A percentile compares a stretch with the other conserved stretches of the same genome.
Evolutionary conservation across 2,113 vertebrate species (phyloP).

Genomic region (Sinocyclocheilus anshuiensis): DNA sequence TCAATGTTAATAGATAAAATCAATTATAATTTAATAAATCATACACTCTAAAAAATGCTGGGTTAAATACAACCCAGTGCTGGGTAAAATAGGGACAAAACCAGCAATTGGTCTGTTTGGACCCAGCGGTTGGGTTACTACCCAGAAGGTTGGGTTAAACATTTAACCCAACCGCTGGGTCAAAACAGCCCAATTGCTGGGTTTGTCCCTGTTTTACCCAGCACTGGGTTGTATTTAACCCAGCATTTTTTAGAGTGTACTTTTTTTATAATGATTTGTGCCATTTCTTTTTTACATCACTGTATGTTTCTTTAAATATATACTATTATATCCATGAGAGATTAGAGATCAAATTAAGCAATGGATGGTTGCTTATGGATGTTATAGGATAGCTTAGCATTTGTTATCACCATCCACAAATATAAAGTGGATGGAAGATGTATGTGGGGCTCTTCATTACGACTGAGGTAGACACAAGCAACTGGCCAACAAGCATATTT

Average conservation of each 20-base stretch:
- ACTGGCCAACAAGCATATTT: constrained; percentile 73
- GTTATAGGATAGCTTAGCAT: neutral
- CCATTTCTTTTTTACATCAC: constrained; percentile 18
- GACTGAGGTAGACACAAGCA: constrained; percentile 88
- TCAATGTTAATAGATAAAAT: neutral
- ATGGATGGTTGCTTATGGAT: neutral
- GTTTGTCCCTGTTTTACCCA: too few relatives aligned
- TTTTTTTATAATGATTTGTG: neutral
- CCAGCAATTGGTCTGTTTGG: too few relatives aligned
- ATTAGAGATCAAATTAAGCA: neutral
- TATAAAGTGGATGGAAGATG: constrained; percentile 58
- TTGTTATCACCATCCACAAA: neutral
- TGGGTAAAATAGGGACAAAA: too few relatives aligned
- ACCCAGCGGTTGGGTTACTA: too few relatives aligned
- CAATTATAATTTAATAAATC: neutral
- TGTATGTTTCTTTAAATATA: neutral
- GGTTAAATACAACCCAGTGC: too few relatives aligned
- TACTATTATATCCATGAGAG: neutral
- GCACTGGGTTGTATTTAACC: too few relatives aligned
- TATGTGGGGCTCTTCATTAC: constrained; percentile 67
- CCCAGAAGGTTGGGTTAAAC: too few relatives aligned
- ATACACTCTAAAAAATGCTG: too few relatives aligned
- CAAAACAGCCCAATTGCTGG: too few relatives aligned
- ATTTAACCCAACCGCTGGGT: too few relatives aligned
- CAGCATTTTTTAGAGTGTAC: too few relatives aligned